Evolutionary conservation across 2,888 invertebrate genomes (phyloP).

Genomic region (Scaptomyza cyrtandrae): DNA sequence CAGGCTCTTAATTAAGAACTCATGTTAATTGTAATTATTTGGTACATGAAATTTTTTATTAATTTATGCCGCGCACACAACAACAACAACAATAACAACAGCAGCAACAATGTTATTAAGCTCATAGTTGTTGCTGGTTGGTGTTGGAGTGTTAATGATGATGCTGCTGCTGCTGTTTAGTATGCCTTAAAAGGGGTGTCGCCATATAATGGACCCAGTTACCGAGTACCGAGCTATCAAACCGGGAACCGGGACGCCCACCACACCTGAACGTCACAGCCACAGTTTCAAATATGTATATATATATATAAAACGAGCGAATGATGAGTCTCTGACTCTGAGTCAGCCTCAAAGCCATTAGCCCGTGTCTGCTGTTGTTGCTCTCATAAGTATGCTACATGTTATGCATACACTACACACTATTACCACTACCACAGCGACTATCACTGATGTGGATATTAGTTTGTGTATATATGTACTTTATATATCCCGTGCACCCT

Average conservation of each 20-base stretch:
- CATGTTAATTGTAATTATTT: slow-evolving; percentile 84
- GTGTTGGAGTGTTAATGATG: slow-evolving; percentile 74
- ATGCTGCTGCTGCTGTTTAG: slow-evolving; percentile 64
- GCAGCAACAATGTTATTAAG: slow-evolving; percentile 60
- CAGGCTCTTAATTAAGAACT: slow-evolving; percentile 82
- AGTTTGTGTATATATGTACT: slow-evolving; percentile 15
- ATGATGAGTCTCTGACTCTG: slow-evolving; percentile 61
- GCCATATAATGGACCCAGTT: slow-evolving; percentile 52
- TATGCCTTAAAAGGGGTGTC: slow-evolving; percentile 58
- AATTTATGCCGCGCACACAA: slow-evolving; percentile 76
- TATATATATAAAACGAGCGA: slow-evolving; percentile 67
- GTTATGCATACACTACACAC: slow-evolving; percentile 43
- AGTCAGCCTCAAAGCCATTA: slow-evolving; percentile 25
- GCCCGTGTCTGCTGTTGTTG: slow-evolving; percentile 15
- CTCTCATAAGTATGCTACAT: slow-evolving; percentile 57
- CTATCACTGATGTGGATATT: slow-evolving; percentile 5
- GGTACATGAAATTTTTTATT: slow-evolving; percentile 83
- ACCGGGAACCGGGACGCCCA: slow-evolving; percentile 14
- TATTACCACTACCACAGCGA: background rate
- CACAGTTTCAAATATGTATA: slow-evolving; percentile 19
- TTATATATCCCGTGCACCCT: slow-evolving; percentile 5
- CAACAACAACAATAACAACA: slow-evolving; percentile 42
- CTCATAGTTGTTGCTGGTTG: slow-evolving; percentile 46
- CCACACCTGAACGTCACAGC: slow-evolving; percentile 17
- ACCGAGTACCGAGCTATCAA: slow-evolving; percentile 45